phyloP scores from a whole-genome alignment of 1,140 invertebrate genomes.

The Chelonus insularis region DNA sequence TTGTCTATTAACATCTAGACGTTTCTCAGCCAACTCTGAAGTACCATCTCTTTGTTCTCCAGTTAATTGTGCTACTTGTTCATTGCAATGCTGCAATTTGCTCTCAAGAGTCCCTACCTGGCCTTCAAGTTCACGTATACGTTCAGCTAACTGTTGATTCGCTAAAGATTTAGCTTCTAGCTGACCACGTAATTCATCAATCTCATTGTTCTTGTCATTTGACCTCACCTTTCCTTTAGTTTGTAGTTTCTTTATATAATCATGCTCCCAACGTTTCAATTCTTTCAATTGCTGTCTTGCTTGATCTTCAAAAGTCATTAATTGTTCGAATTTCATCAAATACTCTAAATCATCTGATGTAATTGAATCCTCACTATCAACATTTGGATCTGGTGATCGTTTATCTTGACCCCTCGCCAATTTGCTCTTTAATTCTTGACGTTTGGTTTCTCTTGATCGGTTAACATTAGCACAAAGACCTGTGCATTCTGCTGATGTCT shows the following conservation, averaged over 20 bases:
- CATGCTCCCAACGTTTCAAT: slow-evolving; percentile 68
- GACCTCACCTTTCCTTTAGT: slow-evolving; percentile 61
- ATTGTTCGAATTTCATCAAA: slow-evolving; percentile 44
- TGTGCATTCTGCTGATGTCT: no score
- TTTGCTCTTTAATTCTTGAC: neutral
- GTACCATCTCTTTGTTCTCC: slow-evolving; percentile 17
- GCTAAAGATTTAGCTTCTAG: slow-evolving; percentile 38
- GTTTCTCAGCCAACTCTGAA: neutral
- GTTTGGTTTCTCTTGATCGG: slow-evolving; percentile 17
- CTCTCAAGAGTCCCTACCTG: slow-evolving; percentile 31
- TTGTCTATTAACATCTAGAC: neutral
- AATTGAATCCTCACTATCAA: slow-evolving; percentile 39
- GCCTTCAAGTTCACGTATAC: slow-evolving; percentile 40
- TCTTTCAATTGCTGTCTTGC: slow-evolving; percentile 64
- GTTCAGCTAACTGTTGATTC: slow-evolving; percentile 40
- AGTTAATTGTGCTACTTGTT: slow-evolving; percentile 31
- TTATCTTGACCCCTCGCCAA: neutral
- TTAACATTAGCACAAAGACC: no score
- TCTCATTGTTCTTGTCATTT: slow-evolving; percentile 54
- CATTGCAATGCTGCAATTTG: slow-evolving; percentile 33
- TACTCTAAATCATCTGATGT: slow-evolving; percentile 41
- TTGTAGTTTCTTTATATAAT: slow-evolving; percentile 55
- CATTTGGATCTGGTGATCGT: slow-evolving; percentile 24
- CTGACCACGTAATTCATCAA: slow-evolving; percentile 50
- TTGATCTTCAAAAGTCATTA: slow-evolving; percentile 42